Base-by-base conservation (phyloP, 1,140 invertebrate species). In the Bemisia tabaci region DNA sequence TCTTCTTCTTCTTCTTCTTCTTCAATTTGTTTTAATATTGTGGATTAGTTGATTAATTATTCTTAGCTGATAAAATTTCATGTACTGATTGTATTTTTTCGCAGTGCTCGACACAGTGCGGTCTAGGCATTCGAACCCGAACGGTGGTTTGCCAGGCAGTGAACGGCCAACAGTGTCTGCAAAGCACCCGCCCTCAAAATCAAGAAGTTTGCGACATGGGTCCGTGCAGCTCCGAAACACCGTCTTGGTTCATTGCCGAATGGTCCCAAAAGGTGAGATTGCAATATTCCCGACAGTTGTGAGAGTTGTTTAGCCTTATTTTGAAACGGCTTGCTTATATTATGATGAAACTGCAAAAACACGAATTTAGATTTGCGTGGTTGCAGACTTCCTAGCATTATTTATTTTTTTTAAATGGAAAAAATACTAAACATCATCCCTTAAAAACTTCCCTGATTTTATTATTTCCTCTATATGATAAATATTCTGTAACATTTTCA, bases 141-240 rank as follows among this genome's bases (percentile, higher is more conserved):
- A 75, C 79, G 22, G 80, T 83, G 2, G 74, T 78, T 12, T 83
- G 82, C 68, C 74, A 76, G 21, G 74, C 74, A 2, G 72, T 71
- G 72, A 5, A 81, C 79, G 68, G 72, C 73, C 9, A 82, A 58
- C 70, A 66, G 70, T 82, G 81, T 66, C 64, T 65, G 11, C 68
- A 75, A 33, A 72, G 77, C 60, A 66, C 68, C 1, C 60, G 63
- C 58, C 66, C 73, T 72, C 73, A 59, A 73, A 74, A 17, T 73
- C 73, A 75, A 9, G 81, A 80, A 64, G 71, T 74, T 1, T 82
- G 82, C 70, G 78, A 83, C 67, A 78, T 77, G 76, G 80, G 80
- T 0, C 75, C 73, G 12, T 78, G 77, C 64, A 68, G 69, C 1
- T 71, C 65, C 39, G 73, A 71, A 9, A 63, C 69, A 2, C 63